Evolutionary conservation across 2,888 invertebrate species (phyloP).

Genomic region (Ctena decussata): DNA sequence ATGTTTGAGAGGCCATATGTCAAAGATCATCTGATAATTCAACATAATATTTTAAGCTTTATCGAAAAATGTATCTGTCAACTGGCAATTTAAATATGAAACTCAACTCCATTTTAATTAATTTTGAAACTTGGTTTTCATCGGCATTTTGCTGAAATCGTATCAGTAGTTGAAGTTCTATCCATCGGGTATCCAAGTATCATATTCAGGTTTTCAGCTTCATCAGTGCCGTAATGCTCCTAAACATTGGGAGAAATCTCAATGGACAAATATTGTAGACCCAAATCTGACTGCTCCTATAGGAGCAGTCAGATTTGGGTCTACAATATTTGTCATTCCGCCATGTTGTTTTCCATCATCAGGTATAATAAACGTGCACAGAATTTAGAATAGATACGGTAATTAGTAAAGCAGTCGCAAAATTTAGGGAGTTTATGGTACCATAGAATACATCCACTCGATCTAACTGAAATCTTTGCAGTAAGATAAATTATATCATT

Average conservation of each 20-base stretch:
- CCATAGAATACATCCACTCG: no score
- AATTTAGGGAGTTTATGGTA: no score
- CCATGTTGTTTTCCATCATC: no score
- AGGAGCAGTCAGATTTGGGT: no score
- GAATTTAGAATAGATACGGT: no score
- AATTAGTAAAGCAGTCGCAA: no score
- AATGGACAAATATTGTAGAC: no score
- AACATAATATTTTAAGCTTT: conserved; percentile 14
- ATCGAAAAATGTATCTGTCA: conserved; percentile 14
- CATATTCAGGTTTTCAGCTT: not conserved
- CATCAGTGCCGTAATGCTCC: no score
- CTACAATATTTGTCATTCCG: no score
- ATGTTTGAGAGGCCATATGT: conserved; percentile 3
- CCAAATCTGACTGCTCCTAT: no score
- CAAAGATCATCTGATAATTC: conserved; percentile 9
- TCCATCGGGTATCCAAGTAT: not conserved
- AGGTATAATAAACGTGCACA: no score
- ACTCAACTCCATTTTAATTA: conserved; percentile 8
- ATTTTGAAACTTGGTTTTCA: conserved; percentile 1
- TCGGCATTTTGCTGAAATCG: conserved; percentile 1
- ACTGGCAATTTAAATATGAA: conserved; percentile 11
- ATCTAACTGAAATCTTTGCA: not conserved
- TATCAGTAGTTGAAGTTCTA: not conserved
- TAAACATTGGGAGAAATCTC: no score
- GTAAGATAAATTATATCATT: not conserved